Base-by-base conservation (phyloP, 2,888 invertebrate genomes). In the Colostygia pectinataria region DNA sequence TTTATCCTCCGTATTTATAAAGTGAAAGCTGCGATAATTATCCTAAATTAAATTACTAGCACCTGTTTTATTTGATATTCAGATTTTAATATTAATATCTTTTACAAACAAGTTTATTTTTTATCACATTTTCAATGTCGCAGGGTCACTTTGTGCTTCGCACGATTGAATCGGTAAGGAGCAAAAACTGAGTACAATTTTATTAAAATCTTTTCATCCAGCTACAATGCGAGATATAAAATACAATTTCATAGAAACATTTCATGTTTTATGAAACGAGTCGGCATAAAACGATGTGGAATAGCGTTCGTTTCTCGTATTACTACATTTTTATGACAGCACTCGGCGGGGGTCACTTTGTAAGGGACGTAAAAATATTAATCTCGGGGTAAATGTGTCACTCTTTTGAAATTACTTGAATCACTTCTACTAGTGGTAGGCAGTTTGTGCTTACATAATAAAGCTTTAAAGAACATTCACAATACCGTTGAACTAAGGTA, bases 221-320 rank as follows among this genome's bases (percentile, higher is more conserved):
- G 8, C 5, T 25, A 36, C 12, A 34, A 34, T 20, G 10, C 24
- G 8, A 40, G 31, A 39, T 12, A 12, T n/a, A 12, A 31, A 40
- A 9, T 18, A 34, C 20, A 28, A 34, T 34, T 34, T 34, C 36
- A 36, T 20, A 36, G 42, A 36, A 36, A 9, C 28, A 24, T 43
- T 43, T 8, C 43, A 36, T 43, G 36, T 36, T 36, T 43, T 36
- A 43, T 43, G 43, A 29, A 43, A 43, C 10, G 36, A 36, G 36
- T 23, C 36, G 43, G 20, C n/a, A 28, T 36, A 29, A 40, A 40
- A 20, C 31, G 31, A 31, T 14, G 12, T 20, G 31, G 31, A 42
- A 33, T 18, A 6, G 15, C 28, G 25, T 25, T 33, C 28, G 18
- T 42, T 29, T 23, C 39, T 40, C 42, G 27, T 33, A 34, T 42